These are phyloP conservation scores for Bagarius yarrelli DNA, from an alignment of 2,113 vertebrate genomes.

Conservation along the genomic window DNA sequence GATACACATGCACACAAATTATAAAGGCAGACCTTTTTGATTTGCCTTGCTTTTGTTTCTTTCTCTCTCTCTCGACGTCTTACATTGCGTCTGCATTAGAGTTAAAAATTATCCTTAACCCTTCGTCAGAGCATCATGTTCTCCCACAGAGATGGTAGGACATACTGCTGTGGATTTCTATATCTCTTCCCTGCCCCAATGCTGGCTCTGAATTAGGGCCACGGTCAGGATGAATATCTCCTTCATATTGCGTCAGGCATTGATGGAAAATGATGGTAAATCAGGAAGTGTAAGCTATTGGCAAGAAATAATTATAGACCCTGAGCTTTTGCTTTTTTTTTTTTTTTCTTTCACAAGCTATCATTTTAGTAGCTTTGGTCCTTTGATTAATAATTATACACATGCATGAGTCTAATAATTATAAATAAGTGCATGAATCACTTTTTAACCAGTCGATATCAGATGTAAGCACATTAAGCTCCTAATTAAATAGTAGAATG, in stretches of 20 bases:
- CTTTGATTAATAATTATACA: background rate
- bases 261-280: conserved; percentile 3
- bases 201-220: background rate
- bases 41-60: conserved; percentile 35
- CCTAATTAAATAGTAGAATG: background rate
- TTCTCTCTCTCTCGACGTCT: background rate
- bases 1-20: conserved; percentile 31
- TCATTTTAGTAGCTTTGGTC: background rate
- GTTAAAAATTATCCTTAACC: background rate
- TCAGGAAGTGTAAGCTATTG: background rate
- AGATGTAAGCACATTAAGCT: background rate
- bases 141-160: background rate
- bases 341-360: background rate
- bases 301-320: background rate
- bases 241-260: background rate
- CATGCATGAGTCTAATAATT: background rate
- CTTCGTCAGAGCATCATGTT: background rate
- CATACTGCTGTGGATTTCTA: background rate
- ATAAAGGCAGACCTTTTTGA: conserved; percentile 13
- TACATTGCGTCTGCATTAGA: background rate
- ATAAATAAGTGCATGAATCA: no score
- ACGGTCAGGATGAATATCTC: background rate
- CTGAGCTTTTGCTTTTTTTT: no score
- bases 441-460: background rate
- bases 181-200: background rate